Conservation (phyloP, 2,113 vertebrate genomes). For the Garra rufa region DNA sequence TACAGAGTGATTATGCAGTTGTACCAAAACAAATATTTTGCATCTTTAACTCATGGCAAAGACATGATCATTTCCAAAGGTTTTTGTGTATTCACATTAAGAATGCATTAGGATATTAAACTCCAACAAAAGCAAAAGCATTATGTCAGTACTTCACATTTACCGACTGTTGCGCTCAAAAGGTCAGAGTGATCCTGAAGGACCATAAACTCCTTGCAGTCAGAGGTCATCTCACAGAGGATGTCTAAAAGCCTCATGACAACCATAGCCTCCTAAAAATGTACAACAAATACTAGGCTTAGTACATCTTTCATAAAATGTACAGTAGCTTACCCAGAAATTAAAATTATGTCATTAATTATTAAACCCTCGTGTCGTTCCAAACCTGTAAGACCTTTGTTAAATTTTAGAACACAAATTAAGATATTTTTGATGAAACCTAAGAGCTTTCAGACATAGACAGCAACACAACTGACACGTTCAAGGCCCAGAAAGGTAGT, state of each 20-base stretch:
- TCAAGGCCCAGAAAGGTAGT: too few species aligned
- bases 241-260: constrained; percentile 86
- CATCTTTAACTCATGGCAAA: constrained; percentile 31
- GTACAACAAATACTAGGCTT: constrained; percentile 48
- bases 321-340: background rate
- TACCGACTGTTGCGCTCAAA: constrained; percentile 84
- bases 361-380: too few species aligned
- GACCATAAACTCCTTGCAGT: constrained; percentile 75
- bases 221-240: constrained; percentile 92
- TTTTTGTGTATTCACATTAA: constrained; percentile 36
- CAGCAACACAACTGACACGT: too few species aligned
- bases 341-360: too few species aligned
- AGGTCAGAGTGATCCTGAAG: constrained; percentile 85
- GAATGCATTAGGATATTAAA: constrained; percentile 6
- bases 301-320: background rate
- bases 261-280: constrained; percentile 83
- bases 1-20: background rate
- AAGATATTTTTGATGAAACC: too few species aligned
- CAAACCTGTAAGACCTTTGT: too few species aligned
- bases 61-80: background rate
- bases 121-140: constrained; percentile 34
- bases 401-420: too few species aligned
- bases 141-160: constrained; percentile 57
- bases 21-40: constrained; percentile 44
- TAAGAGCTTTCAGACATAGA: too few species aligned